phyloP scores from a whole-genome alignment of 2,113 vertebrate genomes.

The Rhinichthys klamathensis region DNA sequence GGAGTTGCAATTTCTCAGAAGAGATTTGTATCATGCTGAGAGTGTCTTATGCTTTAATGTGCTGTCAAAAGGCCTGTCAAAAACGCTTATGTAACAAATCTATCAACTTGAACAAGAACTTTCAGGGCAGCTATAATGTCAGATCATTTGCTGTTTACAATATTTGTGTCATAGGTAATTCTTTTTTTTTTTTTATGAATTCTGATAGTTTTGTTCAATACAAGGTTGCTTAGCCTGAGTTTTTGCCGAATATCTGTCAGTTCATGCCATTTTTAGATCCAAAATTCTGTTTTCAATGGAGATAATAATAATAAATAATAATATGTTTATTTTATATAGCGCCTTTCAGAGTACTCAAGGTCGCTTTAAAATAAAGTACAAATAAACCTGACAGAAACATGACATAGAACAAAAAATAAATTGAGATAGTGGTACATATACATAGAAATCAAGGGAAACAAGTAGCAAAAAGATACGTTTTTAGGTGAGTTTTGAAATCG shows the following conservation, averaged over 20 bases:
- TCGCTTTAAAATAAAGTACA: no score
- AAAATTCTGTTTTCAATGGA: not conserved
- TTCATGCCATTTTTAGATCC: not conserved
- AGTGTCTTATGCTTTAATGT: not conserved
- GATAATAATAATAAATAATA: no score
- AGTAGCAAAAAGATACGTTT: no score
- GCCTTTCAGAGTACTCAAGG: no score
- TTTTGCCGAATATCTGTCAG: not conserved
- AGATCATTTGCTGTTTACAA: not conserved
- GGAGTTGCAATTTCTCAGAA: conserved; percentile 9
- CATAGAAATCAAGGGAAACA: no score
- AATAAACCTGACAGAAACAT: no score
- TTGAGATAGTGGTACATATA: no score
- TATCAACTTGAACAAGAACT: conserved; percentile 11
- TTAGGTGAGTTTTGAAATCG: no score
- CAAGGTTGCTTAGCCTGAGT: not conserved
- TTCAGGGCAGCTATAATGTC: not conserved
- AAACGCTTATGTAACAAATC: conserved; percentile 13
- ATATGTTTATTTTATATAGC: no score
- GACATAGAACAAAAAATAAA: no score
- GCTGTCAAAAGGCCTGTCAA: conserved; percentile 22
- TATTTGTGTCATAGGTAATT: not conserved
- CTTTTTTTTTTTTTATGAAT: not conserved
- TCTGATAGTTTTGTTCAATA: not conserved
- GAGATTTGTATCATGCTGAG: not conserved